Percentiles rank a stretch among this genome's conserved stretches.
Conservation (phyloP, 2,797 vertebrate species). For the Labeo calbasu region DNA sequence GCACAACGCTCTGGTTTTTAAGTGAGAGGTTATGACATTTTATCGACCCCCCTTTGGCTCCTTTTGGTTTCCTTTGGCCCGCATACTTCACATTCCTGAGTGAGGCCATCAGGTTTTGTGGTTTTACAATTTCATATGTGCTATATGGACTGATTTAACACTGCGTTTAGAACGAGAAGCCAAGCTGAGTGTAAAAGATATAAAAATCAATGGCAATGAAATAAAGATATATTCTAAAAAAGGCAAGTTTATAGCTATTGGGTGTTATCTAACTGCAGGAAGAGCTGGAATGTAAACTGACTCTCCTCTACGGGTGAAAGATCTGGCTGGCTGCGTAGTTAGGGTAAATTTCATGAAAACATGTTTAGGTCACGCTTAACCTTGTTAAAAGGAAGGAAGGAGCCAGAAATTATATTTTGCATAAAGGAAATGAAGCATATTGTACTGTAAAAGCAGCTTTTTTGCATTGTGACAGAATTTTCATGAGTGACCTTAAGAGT, state of each 20-base stretch:
- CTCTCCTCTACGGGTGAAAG: background rate
- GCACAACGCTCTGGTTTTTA: background rate
- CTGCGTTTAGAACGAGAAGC: background rate
- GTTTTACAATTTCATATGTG: conserved; percentile 53
- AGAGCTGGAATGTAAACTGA: conserved; percentile 20
- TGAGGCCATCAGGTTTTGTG: conserved; percentile 64
- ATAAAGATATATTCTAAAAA: background rate
- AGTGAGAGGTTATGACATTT: background rate
- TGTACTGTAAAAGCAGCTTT: background rate
- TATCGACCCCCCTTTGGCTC: background rate
- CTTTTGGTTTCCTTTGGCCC: conserved; percentile 60
- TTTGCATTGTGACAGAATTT: background rate
- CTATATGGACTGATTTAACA: conserved; percentile 38
- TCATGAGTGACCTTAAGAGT: background rate
- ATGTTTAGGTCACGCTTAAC: background rate
- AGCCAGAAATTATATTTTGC: background rate
- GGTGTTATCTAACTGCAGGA: conserved; percentile 7
- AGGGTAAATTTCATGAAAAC: background rate
- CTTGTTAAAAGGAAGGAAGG: background rate
- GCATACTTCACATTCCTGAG: conserved; percentile 80
- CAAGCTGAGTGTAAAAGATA: background rate
- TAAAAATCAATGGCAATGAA: background rate
- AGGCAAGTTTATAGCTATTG: background rate
- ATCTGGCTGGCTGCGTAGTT: background rate
- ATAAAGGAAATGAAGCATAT: background rate